A percentile compares a stretch with the other conserved stretches of the same genome.
phyloP scores from a whole-genome alignment of 92 coral and sea anemone species.

The Paramuricea clavata region DNA sequence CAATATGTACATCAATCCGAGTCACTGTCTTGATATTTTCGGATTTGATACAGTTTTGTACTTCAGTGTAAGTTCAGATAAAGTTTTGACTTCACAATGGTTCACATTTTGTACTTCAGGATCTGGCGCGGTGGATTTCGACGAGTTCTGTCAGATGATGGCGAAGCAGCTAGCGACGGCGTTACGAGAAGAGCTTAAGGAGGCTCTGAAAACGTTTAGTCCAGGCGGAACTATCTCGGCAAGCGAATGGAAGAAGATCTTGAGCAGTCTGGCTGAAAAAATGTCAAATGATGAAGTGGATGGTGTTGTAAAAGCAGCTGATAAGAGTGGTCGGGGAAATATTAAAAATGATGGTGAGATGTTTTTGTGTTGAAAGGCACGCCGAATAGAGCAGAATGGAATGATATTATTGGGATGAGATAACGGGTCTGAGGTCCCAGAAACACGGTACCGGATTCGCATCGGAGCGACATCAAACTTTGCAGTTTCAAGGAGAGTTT shows the following conservation, averaged over 20 bases:
- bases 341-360: conserved; percentile 2
- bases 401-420: no score
- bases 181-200: conserved; percentile 26
- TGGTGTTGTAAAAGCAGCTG: not conserved
- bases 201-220: conserved; percentile 32
- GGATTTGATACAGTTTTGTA: no score
- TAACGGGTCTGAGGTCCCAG: no score
- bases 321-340: conserved; percentile 38
- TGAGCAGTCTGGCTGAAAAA: conserved; percentile 36
- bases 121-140: conserved; percentile 86
- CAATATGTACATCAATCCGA: no score
- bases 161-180: conserved; percentile 62
- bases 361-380: not conserved
- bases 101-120: no score
- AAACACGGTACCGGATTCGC: no score
- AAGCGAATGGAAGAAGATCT: conserved; percentile 30
- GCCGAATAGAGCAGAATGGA: not conserved
- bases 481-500: no score
- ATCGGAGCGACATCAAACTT: no score
- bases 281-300: conserved; percentile 44
- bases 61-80: no score
- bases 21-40: no score
- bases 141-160: conserved; percentile 85
- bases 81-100: no score
- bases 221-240: conserved; percentile 30